Evolutionary conservation across 2,888 invertebrate species (phyloP), one percentile per base, ranked within the genome.

Genomic region (Eristalis arbustorum): DNA sequence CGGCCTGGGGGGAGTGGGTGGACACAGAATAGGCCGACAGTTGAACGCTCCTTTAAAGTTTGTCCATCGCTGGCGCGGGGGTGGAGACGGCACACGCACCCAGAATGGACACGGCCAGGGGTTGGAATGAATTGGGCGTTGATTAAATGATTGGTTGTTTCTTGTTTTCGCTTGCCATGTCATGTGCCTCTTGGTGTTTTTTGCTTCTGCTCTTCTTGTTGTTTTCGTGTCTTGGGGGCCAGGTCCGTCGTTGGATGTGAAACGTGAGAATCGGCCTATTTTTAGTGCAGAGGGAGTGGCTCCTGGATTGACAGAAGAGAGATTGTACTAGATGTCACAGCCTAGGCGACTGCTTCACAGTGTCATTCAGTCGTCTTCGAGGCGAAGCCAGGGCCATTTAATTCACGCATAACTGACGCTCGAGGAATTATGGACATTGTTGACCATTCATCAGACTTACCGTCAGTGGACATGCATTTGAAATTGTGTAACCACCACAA

Each of bases 41-140:
- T 80, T 79, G 64, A 75, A 72, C n/a, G 71, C 59, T 73, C 80
- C 62, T 62, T 59, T 63, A 23, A 67, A 75, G 67, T 69, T 75
- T 42, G 13, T 11, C 13, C 22, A 28, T 68, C 31, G 64, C 14
- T 42, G n/a, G 28, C 40, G 66, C 71, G 18, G 63, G 68, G 74
- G 68, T 80, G 1, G 34, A 31, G 37, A 37, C 34, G 34, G 37
- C 6, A 18, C 49, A 49, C 49, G 49, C 49, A 49, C 49, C 49
- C 49, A 18, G 18, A 18, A 49, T 18, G 18, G 49, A 49, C 8
- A 18, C 4, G 49, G 18, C 49, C 49, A 6, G 34, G 34, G 34
- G 34, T 13, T 18, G 49, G 49, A 18, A 49, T 49, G 18, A 49
- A 49, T 49, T 49, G 49, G 49, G 49, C 49, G 49, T 49, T 49